Evolutionary conservation across 2,797 vertebrate species (phyloP).

Genomic region (Netta rufina): DNA sequence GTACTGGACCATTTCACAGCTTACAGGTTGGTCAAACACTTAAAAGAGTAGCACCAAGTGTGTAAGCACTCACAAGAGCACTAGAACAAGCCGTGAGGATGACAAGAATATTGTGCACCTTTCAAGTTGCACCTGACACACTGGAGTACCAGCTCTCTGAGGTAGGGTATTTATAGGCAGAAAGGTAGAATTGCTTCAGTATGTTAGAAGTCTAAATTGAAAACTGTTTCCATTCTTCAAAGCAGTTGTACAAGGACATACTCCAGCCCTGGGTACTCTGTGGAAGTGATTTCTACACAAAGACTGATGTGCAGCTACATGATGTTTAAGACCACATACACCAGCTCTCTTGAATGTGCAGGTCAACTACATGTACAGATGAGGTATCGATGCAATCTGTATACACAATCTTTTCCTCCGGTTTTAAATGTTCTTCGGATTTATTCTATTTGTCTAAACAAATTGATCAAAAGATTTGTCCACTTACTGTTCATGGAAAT

Average conservation of each 20-base stretch:
- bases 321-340: background rate
- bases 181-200: background rate
- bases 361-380: background rate
- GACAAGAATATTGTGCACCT: background rate
- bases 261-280: background rate
- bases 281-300: background rate
- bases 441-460: background rate
- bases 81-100: background rate
- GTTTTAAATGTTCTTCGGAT: background rate
- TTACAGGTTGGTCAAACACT: background rate
- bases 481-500: conserved; percentile 99
- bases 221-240: background rate
- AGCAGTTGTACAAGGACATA: background rate
- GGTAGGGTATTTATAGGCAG: fast-evolving
- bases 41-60: background rate
- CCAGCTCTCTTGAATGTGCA: background rate
- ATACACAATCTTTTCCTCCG: background rate
- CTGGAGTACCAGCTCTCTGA: background rate
- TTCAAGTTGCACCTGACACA: background rate
- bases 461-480: background rate
- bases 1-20: background rate
- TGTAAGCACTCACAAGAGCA: background rate
- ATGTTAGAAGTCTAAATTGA: background rate
- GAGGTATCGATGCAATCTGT: background rate
- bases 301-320: fast-evolving